Percentiles rank a stretch among this genome's conserved stretches.
These are phyloP conservation scores for Parambassis ranga DNA, from an alignment of 2,797 vertebrate species.

Conservation along the genomic window DNA sequence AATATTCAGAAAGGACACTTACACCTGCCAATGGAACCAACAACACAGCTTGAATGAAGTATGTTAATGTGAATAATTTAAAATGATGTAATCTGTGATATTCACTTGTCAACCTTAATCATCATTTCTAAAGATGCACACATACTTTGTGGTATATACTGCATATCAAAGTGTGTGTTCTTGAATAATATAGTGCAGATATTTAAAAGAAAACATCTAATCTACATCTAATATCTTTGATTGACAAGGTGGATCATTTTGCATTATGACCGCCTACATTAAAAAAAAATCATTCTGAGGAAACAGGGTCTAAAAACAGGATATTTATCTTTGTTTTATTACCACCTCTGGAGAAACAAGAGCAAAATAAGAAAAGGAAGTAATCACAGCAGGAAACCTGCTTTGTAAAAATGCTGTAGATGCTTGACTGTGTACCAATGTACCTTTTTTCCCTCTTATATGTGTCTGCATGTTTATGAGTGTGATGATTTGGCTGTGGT, in stretches of 20 bases:
- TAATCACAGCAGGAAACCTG: constrained; percentile 37
- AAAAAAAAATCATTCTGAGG: background rate
- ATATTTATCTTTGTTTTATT: constrained; percentile 29
- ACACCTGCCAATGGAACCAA: constrained; percentile 15
- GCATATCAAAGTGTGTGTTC: too few relatives aligned
- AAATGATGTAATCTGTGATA: background rate
- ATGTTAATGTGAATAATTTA: background rate
- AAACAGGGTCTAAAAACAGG: background rate
- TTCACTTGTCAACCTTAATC: background rate
- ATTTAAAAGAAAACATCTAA: background rate
- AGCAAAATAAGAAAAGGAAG: constrained; percentile 45
- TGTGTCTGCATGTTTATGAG: background rate
- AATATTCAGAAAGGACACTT: constrained; percentile 32
- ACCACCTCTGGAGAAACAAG: constrained; percentile 25
- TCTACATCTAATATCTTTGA: background rate
- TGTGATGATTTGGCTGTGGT: constrained; percentile 2
- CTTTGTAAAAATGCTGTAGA: constrained; percentile 34
- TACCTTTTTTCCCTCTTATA: background rate
- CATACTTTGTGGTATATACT: too few relatives aligned
- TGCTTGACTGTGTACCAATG: constrained; percentile 16
- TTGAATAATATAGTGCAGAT: background rate
- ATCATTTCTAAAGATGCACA: too few relatives aligned
- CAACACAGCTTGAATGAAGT: background rate
- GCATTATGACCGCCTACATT: too few relatives aligned
- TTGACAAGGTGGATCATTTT: background rate